These are phyloP conservation scores for Acyrthosiphon pisum DNA, from an alignment of 1,140 invertebrate genomes.

Conservation along the genomic window DNA sequence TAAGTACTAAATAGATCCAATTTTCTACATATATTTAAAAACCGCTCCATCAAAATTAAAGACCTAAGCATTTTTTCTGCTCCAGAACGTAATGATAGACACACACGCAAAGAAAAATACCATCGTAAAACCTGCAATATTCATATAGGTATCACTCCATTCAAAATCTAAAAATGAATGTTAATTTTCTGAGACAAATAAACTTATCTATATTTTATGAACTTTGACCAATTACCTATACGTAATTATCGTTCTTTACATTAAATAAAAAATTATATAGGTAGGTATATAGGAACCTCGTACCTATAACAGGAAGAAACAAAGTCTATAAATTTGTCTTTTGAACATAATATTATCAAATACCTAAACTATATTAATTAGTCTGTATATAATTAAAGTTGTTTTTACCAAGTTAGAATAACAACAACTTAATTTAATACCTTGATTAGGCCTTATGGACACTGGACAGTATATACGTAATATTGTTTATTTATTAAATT, in stretches of 20 bases:
- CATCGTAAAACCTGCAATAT: too few species aligned
- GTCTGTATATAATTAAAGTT: background rate
- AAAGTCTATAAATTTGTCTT: background rate
- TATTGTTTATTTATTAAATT: too few species aligned
- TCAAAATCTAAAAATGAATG: too few species aligned
- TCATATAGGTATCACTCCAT: too few species aligned
- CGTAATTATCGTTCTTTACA: background rate
- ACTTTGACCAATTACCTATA: background rate
- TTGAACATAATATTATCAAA: background rate
- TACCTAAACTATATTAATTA: background rate
- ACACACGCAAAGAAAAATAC: too few species aligned
- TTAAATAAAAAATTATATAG: background rate
- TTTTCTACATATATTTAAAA: too few species aligned
- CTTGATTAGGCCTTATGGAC: background rate
- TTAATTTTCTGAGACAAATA: background rate
- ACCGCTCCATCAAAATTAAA: too few species aligned
- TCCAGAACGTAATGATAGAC: too few species aligned
- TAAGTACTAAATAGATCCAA: too few species aligned
- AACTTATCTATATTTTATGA: background rate
- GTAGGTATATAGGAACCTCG: background rate
- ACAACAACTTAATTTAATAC: background rate
- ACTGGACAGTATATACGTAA: too few species aligned
- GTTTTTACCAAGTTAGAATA: background rate
- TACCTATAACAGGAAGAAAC: background rate
- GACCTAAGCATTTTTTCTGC: too few species aligned